phyloP scores from a whole-genome alignment of 1,140 invertebrate species.

The Microvelia longipes region DNA sequence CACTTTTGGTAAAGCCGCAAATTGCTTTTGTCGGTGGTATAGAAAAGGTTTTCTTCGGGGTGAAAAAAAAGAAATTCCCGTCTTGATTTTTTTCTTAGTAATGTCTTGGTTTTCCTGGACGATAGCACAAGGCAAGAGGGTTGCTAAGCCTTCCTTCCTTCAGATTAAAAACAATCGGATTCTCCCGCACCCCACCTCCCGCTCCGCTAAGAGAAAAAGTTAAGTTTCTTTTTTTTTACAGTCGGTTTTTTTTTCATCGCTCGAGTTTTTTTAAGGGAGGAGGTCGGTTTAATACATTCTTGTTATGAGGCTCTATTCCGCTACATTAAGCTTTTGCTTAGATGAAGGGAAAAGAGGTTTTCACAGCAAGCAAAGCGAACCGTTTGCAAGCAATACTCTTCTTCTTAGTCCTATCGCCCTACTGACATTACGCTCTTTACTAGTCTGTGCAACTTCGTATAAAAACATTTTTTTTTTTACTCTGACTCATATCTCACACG shows the following conservation, averaged over 20 bases:
- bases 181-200: background rate
- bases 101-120: background rate
- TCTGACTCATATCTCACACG: background rate
- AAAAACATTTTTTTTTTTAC: background rate
- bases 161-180: conserved; percentile 14
- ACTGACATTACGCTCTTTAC: background rate
- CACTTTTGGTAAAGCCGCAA: background rate
- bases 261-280: background rate
- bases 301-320: conserved; percentile 15
- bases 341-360: too few species aligned
- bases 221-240: background rate
- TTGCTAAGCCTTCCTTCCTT: background rate
- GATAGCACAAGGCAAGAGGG: background rate
- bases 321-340: conserved; percentile 14
- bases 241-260: background rate
- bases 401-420: background rate
- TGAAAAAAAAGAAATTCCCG: too few species aligned
- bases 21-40: background rate
- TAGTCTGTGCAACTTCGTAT: background rate
- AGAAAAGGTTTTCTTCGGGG: background rate
- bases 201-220: background rate
- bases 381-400: too few species aligned
- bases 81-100: background rate
- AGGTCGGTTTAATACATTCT: conserved; percentile 10
- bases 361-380: too few species aligned